phyloP scores from a whole-genome alignment of 37 sponge, comb jelly and placozoan genomes.

The Mnemiopsis leidyi region DNA sequence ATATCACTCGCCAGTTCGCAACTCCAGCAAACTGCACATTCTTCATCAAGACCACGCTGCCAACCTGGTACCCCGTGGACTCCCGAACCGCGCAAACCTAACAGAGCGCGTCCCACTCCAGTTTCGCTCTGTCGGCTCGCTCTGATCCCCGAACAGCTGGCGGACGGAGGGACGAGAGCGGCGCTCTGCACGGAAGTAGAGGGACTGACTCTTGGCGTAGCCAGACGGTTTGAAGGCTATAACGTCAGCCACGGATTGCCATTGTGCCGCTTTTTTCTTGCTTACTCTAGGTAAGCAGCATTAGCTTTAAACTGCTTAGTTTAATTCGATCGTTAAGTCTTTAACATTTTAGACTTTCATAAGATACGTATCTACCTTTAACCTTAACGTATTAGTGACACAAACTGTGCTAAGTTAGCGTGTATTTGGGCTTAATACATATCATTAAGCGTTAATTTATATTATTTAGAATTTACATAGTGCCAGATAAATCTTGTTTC shows the following conservation, averaged over 20 bases:
- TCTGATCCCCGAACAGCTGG: neutral
- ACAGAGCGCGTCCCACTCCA: neutral
- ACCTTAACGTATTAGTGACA: too few relatives aligned
- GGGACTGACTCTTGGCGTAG: neutral
- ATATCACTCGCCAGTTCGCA: too few relatives aligned
- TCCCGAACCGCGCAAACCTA: neutral
- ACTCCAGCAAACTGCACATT: neutral
- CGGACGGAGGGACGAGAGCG: neutral
- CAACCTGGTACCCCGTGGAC: neutral
- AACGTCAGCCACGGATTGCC: neutral
- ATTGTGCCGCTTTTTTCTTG: neutral
- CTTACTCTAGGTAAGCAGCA: slow-evolving; percentile 24
- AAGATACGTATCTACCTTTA: too few relatives aligned
- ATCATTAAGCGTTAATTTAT: too few relatives aligned
- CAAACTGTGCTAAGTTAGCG: too few relatives aligned
- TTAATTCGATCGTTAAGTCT: too few relatives aligned
- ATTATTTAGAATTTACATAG: too few relatives aligned
- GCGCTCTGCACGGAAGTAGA: neutral
- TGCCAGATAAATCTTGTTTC: too few relatives aligned
- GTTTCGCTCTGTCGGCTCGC: neutral
- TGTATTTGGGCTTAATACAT: too few relatives aligned
- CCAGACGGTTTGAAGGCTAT: neutral
- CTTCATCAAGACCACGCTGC: too few relatives aligned
- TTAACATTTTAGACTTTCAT: too few relatives aligned
- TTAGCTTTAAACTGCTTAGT: too few relatives aligned